Evolutionary conservation across 2,888 invertebrate species (phyloP), one percentile per base, ranked within the genome.

Genomic region (Pantelozetes paolii): DNA sequence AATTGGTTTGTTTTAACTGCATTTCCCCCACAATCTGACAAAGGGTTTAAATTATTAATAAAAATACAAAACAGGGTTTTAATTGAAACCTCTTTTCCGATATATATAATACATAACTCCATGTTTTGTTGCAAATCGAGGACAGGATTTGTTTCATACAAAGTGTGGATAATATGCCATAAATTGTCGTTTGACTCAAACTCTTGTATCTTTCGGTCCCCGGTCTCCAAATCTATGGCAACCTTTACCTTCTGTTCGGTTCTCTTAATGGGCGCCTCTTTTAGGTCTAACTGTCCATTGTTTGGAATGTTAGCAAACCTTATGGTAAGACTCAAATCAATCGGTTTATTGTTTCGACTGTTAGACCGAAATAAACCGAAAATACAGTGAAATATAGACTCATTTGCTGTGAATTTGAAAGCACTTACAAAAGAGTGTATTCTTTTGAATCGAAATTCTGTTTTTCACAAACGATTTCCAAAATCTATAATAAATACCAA

Each of bases 301-400:
- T 95, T 96, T 2, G 94, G 90, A 74, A 96, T 84, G 42, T 92
- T 92, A 72, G 92, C 89, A 82, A 91, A 93, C 30, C 93, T 87
- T 74, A 94, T 86, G 72, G 89, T 89, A 57, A 88, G 85, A 59
- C 90, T 88, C 64, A 90, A 84, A 81, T 94, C 93, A 32, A 94
- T 81, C 32, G 89, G 83, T 81, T 89, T 89, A 79, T 90, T 90
- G 79, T 91, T 90, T 82, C 93, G 92, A 80, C 86, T 86, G 76
- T 40, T 0, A 23, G 30, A 1, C 30, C 8, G 54, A 23, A 62
- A 54, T n/a, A 54, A 57, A 20, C 6, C 62, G 32, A 2, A 45
- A 26, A 28, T 45, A 11, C 18, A 36, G 23, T 32, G n/a, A 1
- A n/a, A 59, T 59, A 8, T 6, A 30, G 5, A 72, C 15, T 45